Base-by-base conservation (phyloP, 2,113 vertebrate genomes). In the cattle (Bos taurus) region DNA sequence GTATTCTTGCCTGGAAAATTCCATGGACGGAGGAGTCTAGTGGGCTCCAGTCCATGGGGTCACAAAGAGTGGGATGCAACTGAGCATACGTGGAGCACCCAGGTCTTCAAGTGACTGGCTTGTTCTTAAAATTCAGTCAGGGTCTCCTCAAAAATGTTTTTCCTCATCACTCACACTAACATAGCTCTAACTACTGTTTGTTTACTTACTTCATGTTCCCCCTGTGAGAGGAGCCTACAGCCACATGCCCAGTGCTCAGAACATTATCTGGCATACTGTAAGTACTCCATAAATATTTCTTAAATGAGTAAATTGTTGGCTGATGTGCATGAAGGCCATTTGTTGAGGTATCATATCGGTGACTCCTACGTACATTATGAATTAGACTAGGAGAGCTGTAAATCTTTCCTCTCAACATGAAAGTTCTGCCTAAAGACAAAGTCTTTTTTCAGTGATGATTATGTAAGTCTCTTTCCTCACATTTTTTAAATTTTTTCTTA, bases 31-130 rank as follows among this genome's bases (percentile, higher is more conserved):
- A 77, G 6, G 23, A 77, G 67, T 71, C 71, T 77, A 43, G 13
- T 43, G 40, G 71, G 23, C 71, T 77, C 36, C 40, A 77, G 71
- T 77, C 40, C 71, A 43, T 26, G 71, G 71, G 71, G 40, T 77
- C 3, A 1, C 23, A 43, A 77, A 77, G 12, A 77, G 71, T 43
- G 17, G 23, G 40, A 43, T 0, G 0, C 6, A 0, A 2, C 40
- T 43, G 23, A 77, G 40, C 11, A 26, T 26, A 26, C 0, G 3
- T 26, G 40, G 36, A 43, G 23, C 71, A 43, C 43, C 11, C 78
- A 46, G 26, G 28, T 94, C 64, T 67, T 78, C 40, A 7, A 3
- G 1, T 21, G 23, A 57, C 46, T 36, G 9, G 36, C 5, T 82
- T 19, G 1, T 67, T 81, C 33, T 74, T 60, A 17, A 62, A 95